These are phyloP conservation scores for Galerucella calmariensis DNA, from an alignment of 2,888 invertebrate genomes.

Conservation along the genomic window DNA sequence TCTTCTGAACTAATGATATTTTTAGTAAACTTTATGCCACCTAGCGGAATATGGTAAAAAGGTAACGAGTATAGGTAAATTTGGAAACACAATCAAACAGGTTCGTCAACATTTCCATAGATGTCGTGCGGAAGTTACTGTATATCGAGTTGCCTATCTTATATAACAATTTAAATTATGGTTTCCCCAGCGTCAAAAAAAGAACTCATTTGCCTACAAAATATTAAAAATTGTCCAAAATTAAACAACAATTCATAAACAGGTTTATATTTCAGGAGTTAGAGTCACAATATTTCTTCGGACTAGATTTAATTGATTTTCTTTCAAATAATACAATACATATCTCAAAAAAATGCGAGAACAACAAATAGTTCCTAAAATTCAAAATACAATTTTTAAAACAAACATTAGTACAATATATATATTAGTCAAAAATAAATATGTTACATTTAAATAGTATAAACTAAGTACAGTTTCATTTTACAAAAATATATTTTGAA, in stretches of 20 bases:
- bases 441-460: conserved; percentile 41
- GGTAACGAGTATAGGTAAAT: no score
- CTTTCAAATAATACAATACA: conserved; percentile 36
- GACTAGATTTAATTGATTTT: conserved; percentile 49
- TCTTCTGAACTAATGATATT: no score
- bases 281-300: conserved; percentile 51
- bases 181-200: no score
- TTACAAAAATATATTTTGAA: conserved; percentile 46
- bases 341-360: conserved; percentile 30
- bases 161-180: no score
- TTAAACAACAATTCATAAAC: conserved; percentile 26
- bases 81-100: no score
- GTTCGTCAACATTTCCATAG: no score
- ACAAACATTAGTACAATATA: conserved; percentile 40
- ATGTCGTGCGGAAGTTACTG: no score
- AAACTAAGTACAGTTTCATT: conserved; percentile 43
- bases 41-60: no score
- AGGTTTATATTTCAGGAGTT: conserved; percentile 43
- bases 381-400: conserved; percentile 40
- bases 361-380: conserved; percentile 40
- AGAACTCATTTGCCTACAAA: no score
- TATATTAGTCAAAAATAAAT: conserved; percentile 42
- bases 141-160: no score
- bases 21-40: no score
- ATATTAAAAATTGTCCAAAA: neutral